Conservation (phyloP, 2,888 invertebrate genomes). For the Tyria jacobaeae region DNA sequence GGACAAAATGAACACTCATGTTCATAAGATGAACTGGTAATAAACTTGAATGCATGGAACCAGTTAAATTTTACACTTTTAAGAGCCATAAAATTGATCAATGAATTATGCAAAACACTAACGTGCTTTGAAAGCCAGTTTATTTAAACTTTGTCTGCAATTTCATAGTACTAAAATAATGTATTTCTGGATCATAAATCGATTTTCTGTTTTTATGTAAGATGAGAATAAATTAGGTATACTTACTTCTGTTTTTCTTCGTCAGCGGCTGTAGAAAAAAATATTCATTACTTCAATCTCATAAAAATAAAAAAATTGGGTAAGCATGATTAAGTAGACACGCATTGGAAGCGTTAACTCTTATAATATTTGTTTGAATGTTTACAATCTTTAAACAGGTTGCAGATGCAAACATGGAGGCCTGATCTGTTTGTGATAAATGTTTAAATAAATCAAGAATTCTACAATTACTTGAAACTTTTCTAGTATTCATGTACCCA, state of each 20-base stretch:
- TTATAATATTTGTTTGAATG: conserved; percentile 34
- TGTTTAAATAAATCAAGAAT: conserved; percentile 55
- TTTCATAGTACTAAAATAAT: not conserved
- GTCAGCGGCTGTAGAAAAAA: conserved; percentile 94
- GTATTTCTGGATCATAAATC: not conserved
- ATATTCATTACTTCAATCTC: too few species aligned
- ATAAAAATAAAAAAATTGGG: too few species aligned
- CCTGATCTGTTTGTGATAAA: conserved; percentile 51
- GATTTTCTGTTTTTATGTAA: not conserved
- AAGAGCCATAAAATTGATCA: not conserved
- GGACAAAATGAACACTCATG: not conserved
- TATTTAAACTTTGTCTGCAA: not conserved
- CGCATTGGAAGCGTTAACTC: too few species aligned
- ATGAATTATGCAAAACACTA: not conserved
- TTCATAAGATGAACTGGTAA: too few species aligned
- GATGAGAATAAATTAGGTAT: conserved; percentile 18
- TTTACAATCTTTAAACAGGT: conserved; percentile 62
- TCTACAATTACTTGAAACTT: not conserved
- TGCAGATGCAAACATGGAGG: conserved; percentile 68
- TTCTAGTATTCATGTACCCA: not conserved
- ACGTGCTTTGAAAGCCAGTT: not conserved
- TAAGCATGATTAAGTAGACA: too few species aligned
- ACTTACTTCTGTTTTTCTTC: conserved; percentile 98
- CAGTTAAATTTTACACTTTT: too few species aligned
- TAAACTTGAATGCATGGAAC: not conserved